Evolutionary conservation across 2,888 invertebrate species (phyloP).

Genomic region (Galeruca laticollis): DNA sequence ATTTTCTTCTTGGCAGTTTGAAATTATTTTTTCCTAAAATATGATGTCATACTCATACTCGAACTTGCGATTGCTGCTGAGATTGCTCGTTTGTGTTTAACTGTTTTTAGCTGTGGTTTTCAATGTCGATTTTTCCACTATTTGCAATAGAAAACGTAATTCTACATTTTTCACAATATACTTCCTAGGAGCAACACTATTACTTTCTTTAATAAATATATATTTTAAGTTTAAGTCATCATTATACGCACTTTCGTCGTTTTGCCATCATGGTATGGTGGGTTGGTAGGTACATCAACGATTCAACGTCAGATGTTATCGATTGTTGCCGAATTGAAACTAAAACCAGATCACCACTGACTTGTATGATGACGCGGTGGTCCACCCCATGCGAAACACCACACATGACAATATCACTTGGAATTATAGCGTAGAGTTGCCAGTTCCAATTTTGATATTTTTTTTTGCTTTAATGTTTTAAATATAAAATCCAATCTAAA

Average conservation of each 20-base stretch:
- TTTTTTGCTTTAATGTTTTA: no score
- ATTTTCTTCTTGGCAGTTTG: not conserved
- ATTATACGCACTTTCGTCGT: constrained; percentile 8
- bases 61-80: constrained; percentile 5
- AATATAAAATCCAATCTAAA: no score
- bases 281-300: no score
- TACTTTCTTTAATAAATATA: constrained; percentile 7
- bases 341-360: no score
- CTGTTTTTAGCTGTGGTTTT: constrained; percentile 12
- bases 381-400: no score
- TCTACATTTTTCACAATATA: constrained; percentile 6
- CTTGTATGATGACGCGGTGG: no score
- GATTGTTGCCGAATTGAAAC: no score
- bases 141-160: constrained; percentile 7
- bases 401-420: no score
- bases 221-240: constrained; percentile 3
- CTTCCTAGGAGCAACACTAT: not conserved
- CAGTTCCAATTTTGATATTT: no score
- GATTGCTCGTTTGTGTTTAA: constrained; percentile 3
- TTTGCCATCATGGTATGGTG: not conserved
- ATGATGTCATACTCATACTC: constrained; percentile 11
- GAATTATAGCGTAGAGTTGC: no score
- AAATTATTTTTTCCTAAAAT: not conserved
- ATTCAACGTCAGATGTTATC: no score
- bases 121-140: constrained; percentile 2